Base-by-base conservation (phyloP, 2,113 vertebrate genomes). In the Emydura subglobosa region DNA sequence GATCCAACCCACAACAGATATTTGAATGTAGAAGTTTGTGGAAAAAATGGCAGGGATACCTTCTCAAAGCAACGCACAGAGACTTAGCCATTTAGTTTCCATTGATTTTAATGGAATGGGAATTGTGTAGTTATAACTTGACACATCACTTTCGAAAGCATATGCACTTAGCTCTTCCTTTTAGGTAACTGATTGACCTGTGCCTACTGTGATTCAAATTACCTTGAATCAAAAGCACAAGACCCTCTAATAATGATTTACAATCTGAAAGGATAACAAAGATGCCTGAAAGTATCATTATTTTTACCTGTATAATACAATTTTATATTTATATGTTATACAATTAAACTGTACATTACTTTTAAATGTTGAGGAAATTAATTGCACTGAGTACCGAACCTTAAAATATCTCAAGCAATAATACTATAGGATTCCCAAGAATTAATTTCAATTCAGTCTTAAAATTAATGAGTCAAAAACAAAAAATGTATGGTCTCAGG, bases 81-180 rank as follows among this genome's bases (percentile, higher is more conserved):
- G 82, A 12, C 19, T 65, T 42, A 74, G 7, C 2, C 51, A 16
- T 1, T 12, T 84, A 34, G 80, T 42, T 5, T 78, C 55, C 10
- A n/a, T 2, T 31, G 65, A 47, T 17, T 83, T 13, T 53, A 21
- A 11, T 76, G 82, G 49, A 21, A 11, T 76, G 82, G 49, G 7
- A 47, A 78, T 47, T 78, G 24, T 78, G 25, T 44, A 13, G 0
- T 4, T 1, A 1, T 1, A 8, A 7, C 22, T 47, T 4, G 1
- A 4, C 10, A 74, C n/a, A 34, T 4, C 7, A 44, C 44, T 27
- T 51, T 6, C 3, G n/a, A 17, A 49, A 61, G 42, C 1, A 3
- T 0, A 1, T n/a, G 31, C 4, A 0, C 12, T 78, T 12, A 0
- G 3, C 1, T 4, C 44, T 3, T 2, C 51, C 25, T 0, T 11